phyloP scores from a whole-genome alignment of 2,113 vertebrate species.

The Chauna torquata region DNA sequence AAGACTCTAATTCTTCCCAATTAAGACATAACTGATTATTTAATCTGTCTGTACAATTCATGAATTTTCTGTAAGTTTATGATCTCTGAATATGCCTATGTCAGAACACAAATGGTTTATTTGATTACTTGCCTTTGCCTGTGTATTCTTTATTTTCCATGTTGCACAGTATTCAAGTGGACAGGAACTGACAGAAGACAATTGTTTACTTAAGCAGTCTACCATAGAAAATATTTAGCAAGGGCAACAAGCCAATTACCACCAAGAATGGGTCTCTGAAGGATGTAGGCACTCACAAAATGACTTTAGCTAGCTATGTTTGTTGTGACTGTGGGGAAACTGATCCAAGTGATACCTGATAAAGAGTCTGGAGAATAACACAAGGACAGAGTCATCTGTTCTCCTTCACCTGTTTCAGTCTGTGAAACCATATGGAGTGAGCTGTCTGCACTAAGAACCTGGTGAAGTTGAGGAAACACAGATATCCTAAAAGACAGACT shows the following conservation, averaged over 20 bases:
- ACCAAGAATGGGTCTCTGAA: background rate
- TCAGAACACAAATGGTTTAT: background rate
- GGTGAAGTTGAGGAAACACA: background rate
- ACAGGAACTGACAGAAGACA: background rate
- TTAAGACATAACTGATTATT: slow-evolving; percentile 6
- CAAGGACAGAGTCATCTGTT: background rate
- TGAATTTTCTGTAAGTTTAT: background rate
- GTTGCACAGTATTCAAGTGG: background rate
- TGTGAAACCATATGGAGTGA: background rate
- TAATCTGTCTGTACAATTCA: background rate
- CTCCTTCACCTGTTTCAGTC: background rate
- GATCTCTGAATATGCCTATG: background rate
- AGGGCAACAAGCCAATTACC: background rate
- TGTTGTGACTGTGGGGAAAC: background rate
- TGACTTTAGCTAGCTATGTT: background rate
- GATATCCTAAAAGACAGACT: background rate
- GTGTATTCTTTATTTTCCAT: background rate
- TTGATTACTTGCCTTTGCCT: background rate
- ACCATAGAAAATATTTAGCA: background rate
- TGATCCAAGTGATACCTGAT: background rate
- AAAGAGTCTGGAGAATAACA: background rate
- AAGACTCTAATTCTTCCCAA: slow-evolving; percentile 20
- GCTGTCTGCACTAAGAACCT: background rate
- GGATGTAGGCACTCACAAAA: background rate
- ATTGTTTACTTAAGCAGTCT: background rate